Percentiles rank a stretch among this genome's conserved stretches.
Conservation (phyloP, 2,113 vertebrate species). For the Nansenia antarctica region DNA sequence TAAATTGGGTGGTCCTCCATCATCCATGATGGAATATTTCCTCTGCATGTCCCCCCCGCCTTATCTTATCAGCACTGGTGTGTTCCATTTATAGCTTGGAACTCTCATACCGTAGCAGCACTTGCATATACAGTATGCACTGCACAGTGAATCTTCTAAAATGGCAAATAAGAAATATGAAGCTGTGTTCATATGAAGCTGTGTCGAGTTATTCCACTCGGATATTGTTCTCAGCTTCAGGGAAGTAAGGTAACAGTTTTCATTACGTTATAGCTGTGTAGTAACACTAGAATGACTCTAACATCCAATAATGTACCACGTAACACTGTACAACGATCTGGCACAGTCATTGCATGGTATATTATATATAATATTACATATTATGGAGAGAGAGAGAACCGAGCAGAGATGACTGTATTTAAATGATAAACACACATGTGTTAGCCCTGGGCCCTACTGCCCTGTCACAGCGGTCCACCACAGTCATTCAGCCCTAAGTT, state of each 20-base stretch:
- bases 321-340: no score
- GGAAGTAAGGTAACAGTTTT: no score
- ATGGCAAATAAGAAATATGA: neutral
- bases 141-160: neutral
- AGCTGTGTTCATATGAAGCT: neutral
- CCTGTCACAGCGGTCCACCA: neutral
- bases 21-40: constrained; percentile 1
- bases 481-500: neutral
- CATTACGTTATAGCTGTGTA: no score
- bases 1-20: neutral
- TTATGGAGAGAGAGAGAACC: no score
- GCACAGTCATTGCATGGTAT: no score
- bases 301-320: no score
- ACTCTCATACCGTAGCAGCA: neutral
- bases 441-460: neutral
- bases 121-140: neutral
- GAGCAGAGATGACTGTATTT: neutral
- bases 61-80: neutral
- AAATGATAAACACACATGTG: neutral
- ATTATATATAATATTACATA: no score
- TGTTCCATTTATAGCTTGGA: neutral
- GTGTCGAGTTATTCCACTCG: no score
- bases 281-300: no score
- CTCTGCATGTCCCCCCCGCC: neutral
- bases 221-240: no score